Percentiles rank a stretch among this genome's conserved stretches.
Evolutionary conservation across 2,888 invertebrate species (phyloP).

Genomic region (Microdon myrmicae): DNA sequence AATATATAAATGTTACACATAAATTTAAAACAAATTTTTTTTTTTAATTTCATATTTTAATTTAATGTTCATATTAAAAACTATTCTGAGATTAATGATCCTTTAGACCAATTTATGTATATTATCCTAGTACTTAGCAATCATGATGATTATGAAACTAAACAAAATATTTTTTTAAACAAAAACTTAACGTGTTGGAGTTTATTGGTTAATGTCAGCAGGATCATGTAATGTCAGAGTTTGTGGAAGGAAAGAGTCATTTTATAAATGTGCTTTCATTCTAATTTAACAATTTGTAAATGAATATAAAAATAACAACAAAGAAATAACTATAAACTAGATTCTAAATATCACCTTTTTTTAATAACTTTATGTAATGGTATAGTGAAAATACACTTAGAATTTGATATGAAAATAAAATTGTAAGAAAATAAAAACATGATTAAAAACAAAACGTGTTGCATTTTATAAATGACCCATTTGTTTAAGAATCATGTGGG

Average conservation of each 20-base stretch:
- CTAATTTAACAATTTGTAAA: slow-evolving; percentile 45
- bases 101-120: slow-evolving; percentile 40
- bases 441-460: too few species aligned
- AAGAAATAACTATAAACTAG: slow-evolving; percentile 2
- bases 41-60: slow-evolving; percentile 13
- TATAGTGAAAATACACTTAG: too few species aligned
- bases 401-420: too few species aligned
- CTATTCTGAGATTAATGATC: slow-evolving; percentile 49
- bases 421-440: too few species aligned
- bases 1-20: slow-evolving; percentile 20
- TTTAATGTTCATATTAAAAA: slow-evolving; percentile 13
- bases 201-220: slow-evolving; percentile 47
- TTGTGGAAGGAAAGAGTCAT: slow-evolving; percentile 49
- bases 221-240: slow-evolving; percentile 42
- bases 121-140: neutral
- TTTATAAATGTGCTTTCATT: slow-evolving; percentile 52
- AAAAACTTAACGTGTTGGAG: slow-evolving; percentile 33
- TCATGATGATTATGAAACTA: too few species aligned
- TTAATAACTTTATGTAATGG: too few species aligned
- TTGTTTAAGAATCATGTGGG: too few species aligned
- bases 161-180: slow-evolving; percentile 2
- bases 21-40: slow-evolving; percentile 13
- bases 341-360: too few species aligned
- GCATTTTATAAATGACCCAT: too few species aligned
- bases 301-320: slow-evolving; percentile 2